These are phyloP conservation scores for Tricholauxania praeusta DNA, from an alignment of 2,888 invertebrate genomes.

Conservation along the genomic window DNA sequence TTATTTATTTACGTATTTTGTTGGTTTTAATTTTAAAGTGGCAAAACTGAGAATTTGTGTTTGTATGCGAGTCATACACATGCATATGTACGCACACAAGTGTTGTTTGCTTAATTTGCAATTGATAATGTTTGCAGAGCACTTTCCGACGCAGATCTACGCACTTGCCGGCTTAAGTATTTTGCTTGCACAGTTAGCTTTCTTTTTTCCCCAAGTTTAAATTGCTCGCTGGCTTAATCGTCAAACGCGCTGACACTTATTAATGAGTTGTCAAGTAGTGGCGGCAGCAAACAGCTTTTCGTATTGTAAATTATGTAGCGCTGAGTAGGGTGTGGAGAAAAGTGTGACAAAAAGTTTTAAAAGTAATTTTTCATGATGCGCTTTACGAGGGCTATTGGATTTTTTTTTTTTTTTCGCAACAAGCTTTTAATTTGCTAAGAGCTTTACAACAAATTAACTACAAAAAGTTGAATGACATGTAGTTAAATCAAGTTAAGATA, in stretches of 20 bases:
- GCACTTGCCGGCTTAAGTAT: neutral
- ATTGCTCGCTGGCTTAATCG: conserved; percentile 20
- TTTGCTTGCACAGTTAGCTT: neutral
- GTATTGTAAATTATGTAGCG: neutral
- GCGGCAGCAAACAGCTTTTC: neutral
- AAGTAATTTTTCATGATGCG: neutral
- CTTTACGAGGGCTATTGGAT: neutral
- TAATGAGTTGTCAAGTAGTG: conserved; percentile 26
- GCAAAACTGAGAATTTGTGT: neutral
- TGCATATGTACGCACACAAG: neutral
- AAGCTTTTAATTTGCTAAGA: too few relatives aligned
- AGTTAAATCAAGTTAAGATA: neutral
- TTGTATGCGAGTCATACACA: neutral
- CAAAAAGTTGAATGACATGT: too few relatives aligned
- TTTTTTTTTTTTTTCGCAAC: too few relatives aligned
- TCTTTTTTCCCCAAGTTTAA: conserved; percentile 26
- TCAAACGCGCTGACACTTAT: conserved; percentile 25
- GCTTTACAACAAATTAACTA: too few relatives aligned
- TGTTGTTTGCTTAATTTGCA: conserved; percentile 36
- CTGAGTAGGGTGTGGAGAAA: neutral
- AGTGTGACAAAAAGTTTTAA: too few relatives aligned
- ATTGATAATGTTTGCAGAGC: conserved; percentile 38
- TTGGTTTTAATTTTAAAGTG: conserved; percentile 34
- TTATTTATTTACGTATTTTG: neutral
- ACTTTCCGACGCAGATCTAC: conserved; percentile 2